Evolutionary conservation across 1,140 invertebrate species (phyloP).

Genomic region (Pogonognathellus flavescens): DNA sequence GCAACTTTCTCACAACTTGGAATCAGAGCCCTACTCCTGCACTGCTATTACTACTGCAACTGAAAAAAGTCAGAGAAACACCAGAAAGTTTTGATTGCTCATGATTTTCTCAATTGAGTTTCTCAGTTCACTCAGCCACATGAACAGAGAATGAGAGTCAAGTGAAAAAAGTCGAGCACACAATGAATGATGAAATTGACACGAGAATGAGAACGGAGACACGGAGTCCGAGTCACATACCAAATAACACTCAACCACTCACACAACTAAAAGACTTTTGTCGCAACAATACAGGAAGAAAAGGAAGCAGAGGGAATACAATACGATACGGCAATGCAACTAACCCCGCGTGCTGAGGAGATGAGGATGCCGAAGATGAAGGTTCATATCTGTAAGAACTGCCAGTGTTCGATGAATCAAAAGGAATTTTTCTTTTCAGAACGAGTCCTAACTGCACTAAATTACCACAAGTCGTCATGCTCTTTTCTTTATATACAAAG

Average conservation of each 20-base stretch:
- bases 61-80: neutral
- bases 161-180: neutral
- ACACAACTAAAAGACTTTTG: neutral
- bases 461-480: slow-evolving; percentile 56
- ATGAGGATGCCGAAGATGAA: slow-evolving; percentile 32
- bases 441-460: slow-evolving; percentile 51
- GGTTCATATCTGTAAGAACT: slow-evolving; percentile 12
- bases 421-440: slow-evolving; percentile 53
- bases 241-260: too few relatives aligned
- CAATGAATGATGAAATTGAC: neutral
- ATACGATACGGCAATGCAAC: slow-evolving; percentile 7
- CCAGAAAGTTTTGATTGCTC: neutral
- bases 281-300: neutral
- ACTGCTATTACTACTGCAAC: neutral
- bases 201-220: neutral
- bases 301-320: neutral
- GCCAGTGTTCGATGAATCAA: neutral
- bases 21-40: neutral
- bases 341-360: slow-evolving; percentile 35
- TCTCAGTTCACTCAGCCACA: neutral
- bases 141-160: neutral
- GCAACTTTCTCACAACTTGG: neutral
- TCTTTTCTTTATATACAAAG: neutral
- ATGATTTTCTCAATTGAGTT: neutral
- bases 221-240: neutral